A percentile compares a stretch with the other conserved stretches of the same genome.
Evolutionary conservation across 2,797 vertebrate genomes (phyloP).

Genomic region (Pipistrellus kuhlii): DNA sequence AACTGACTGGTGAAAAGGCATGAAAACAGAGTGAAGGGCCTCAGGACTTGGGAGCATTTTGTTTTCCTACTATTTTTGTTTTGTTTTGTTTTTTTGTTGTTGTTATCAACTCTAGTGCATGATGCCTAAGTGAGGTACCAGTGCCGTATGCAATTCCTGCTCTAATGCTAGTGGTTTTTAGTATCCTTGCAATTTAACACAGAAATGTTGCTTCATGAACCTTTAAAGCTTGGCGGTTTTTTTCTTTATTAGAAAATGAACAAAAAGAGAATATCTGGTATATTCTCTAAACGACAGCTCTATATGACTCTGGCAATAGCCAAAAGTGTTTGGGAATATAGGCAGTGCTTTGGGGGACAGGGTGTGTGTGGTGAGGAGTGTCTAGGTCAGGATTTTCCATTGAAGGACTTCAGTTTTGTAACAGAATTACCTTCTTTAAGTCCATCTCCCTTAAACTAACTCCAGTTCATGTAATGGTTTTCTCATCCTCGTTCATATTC

Average conservation of each 20-base stretch:
- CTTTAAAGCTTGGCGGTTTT: constrained; percentile 16
- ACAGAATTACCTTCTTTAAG: neutral
- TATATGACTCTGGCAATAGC: neutral
- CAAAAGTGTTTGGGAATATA: neutral
- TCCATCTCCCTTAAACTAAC: neutral
- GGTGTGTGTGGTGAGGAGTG: neutral
- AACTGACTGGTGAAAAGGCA: neutral
- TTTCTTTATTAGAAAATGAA: constrained; percentile 60
- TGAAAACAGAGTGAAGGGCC: constrained; percentile 54
- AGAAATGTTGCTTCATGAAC: constrained; percentile 56
- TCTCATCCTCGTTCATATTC: neutral
- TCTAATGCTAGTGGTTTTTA: constrained; percentile 63
- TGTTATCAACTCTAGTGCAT: constrained; percentile 64
- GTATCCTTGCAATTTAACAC: constrained; percentile 41
- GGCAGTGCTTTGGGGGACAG: neutral
- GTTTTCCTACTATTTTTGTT: constrained; percentile 11
- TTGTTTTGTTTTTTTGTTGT: constrained; percentile 6
- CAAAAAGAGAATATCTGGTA: constrained; percentile 32
- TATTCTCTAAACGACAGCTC: constrained; percentile 34
- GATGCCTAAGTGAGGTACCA: constrained; percentile 22
- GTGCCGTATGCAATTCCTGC: neutral
- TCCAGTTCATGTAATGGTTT: neutral
- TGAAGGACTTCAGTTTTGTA: neutral
- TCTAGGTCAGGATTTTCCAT: neutral
- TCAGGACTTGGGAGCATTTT: constrained; percentile 33